A percentile compares a stretch with the other conserved stretches of the same genome.
Conservation (phyloP, 1,140 invertebrate species). For the Temnothorax curvispinosus region DNA sequence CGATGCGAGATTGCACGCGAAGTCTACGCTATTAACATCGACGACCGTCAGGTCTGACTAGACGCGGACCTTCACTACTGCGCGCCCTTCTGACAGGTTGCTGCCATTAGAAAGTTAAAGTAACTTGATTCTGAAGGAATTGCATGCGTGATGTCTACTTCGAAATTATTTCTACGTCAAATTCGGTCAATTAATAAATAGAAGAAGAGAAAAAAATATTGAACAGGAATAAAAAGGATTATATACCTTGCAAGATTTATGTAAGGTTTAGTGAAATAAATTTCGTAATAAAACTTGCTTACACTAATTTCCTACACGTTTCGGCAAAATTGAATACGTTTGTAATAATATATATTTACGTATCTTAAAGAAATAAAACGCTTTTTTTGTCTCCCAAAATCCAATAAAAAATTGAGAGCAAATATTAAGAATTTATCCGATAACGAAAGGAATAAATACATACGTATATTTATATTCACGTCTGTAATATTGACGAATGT, state of each 20-base stretch:
- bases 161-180: background rate
- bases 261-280: background rate
- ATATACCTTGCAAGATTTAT: background rate
- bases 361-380: background rate
- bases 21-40: background rate
- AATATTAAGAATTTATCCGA: slow-evolving; percentile 8
- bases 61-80: slow-evolving; percentile 48
- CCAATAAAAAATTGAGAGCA: background rate
- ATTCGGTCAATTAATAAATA: background rate
- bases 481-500: background rate
- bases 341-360: background rate
- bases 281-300: background rate
- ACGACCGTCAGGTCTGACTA: slow-evolving; percentile 27
- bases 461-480: background rate
- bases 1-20: slow-evolving; percentile 51
- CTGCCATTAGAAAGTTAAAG: background rate
- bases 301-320: background rate
- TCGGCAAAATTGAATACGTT: background rate
- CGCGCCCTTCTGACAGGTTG: background rate
- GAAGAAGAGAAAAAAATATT: background rate
- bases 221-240: background rate
- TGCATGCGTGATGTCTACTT: background rate
- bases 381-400: background rate
- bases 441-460: background rate
- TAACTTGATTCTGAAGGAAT: slow-evolving; percentile 17